Conservation (phyloP, 2,888 invertebrate genomes). For the Scaptomyza flava region DNA sequence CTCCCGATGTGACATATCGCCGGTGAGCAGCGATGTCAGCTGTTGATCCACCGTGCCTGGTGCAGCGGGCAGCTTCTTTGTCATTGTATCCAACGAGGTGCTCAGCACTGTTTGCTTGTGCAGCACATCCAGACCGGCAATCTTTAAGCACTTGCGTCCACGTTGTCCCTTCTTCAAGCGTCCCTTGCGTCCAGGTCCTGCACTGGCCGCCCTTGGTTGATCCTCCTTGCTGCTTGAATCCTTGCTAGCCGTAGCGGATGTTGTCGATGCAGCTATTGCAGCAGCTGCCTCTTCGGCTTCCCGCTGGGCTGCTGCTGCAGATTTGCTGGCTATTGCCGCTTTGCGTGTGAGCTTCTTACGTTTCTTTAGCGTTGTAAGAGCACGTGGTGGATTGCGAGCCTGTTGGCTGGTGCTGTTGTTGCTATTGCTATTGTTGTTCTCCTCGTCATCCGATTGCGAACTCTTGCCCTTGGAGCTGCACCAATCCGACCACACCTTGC, state of each 20-base stretch:
- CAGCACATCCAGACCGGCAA: slow-evolving; percentile 93
- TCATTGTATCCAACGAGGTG: slow-evolving; percentile 90
- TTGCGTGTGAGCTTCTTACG: slow-evolving; percentile 84
- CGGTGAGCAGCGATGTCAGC: slow-evolving; percentile 91
- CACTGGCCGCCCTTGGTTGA: slow-evolving; percentile 67
- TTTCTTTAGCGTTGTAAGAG: slow-evolving; percentile 79
- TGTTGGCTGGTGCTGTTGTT: slow-evolving; percentile 64
- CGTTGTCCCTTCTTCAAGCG: slow-evolving; percentile 87
- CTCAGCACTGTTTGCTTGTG: slow-evolving; percentile 95
- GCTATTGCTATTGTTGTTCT: slow-evolving; percentile 84
- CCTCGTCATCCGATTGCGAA: slow-evolving; percentile 87
- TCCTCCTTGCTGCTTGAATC: slow-evolving; percentile 84
- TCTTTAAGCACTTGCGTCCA: slow-evolving; percentile 89
- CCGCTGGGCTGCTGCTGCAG: slow-evolving; percentile 82
- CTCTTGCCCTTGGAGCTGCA: slow-evolving; percentile 87
- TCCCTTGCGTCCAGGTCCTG: slow-evolving; percentile 85
- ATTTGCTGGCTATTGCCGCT: slow-evolving; percentile 83
- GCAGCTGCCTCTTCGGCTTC: slow-evolving; percentile 83
- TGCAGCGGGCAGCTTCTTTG: slow-evolving; percentile 92
- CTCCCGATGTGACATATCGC: slow-evolving; percentile 91
- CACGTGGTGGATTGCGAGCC: slow-evolving; percentile 70
- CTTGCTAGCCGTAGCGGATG: slow-evolving; percentile 67
- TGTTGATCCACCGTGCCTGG: slow-evolving; percentile 97
- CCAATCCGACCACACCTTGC: slow-evolving; percentile 91
- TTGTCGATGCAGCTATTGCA: slow-evolving; percentile 82